Base-by-base conservation (phyloP, 2,113 vertebrate species). In the Podarcis muralis region DNA sequence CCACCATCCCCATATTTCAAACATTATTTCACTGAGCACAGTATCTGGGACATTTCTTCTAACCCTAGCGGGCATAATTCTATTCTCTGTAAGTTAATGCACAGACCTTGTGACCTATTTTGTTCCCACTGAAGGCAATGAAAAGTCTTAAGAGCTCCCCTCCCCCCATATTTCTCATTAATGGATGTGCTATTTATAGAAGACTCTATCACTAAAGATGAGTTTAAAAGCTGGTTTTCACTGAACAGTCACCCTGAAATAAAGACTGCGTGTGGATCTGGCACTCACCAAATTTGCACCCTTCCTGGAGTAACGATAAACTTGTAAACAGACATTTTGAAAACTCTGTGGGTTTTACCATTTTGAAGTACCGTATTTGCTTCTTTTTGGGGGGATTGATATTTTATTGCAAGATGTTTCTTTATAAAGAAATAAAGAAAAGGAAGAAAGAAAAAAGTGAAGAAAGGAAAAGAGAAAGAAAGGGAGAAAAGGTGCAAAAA, bases 131-230 rank as follows among this genome's bases (percentile, higher is more conserved):
- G 91, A 93, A 94, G 92, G 94, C 82, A 75, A 91, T 81, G 23
- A 88, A 88, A 85, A 93, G 75, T 92, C 94, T 93, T 93, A 95
- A 95, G 94, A 94, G 85, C 75, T 93, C 90, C 22, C 94, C 25
- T n/a, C 30, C 88, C 92, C 87, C 92, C 43, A 81, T 48, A 77
- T 90, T 91, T 81, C 82, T 83, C 90, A 91, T 95, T 95, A 96
- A 95, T 95, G 92, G 80, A 88, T 62, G 81, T 22, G 71, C 92
- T 95, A 95, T 96, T 94, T 95, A 95, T 95, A 95, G 94, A 94
- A 93, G 90, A 90, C 88, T 15, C 35, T 91, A 90, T 93, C 94
- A 91, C 90, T 94, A 91, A 69, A 95, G 90, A 1, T 25, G 88
- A 94, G 89, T 93, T 79, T 27, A 22, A 87, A 69, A 79, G 11